Percentiles rank a stretch among this genome's conserved stretches.
phyloP scores from a whole-genome alignment of 2,888 invertebrate species.

The Chymomyza procnemis region DNA sequence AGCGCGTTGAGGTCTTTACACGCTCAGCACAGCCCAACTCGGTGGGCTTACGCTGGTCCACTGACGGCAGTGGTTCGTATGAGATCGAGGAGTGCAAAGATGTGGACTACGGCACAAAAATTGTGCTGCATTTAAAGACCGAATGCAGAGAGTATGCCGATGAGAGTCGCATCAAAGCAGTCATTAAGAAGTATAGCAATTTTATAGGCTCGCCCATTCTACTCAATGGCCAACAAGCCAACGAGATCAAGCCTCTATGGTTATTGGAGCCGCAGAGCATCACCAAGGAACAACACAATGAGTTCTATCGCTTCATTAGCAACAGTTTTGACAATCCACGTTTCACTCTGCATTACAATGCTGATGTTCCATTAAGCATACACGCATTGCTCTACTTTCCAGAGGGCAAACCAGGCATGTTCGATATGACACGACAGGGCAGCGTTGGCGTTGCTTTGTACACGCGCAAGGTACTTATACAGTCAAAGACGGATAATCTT shows the following conservation, averaged over 20 bases:
- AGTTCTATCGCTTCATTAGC: conserved; percentile 94
- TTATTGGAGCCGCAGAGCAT: conserved; percentile 93
- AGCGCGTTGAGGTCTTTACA: conserved; percentile 95
- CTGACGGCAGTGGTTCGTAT: conserved; percentile 94
- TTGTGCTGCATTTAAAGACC: conserved; percentile 91
- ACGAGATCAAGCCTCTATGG: conserved; percentile 96
- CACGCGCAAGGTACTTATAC: conserved; percentile 94
- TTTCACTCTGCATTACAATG: conserved; percentile 93
- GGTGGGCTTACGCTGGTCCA: conserved; percentile 90
- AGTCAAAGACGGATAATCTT: conserved; percentile 92
- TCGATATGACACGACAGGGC: conserved; percentile 92
- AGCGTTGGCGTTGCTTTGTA: conserved; percentile 93
- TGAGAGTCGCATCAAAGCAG: conserved; percentile 88
- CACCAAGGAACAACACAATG: conserved; percentile 90
- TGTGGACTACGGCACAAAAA: conserved; percentile 93
- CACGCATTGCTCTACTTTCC: conserved; percentile 95
- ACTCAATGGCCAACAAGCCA: conserved; percentile 92
- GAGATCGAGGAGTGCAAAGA: conserved; percentile 92
- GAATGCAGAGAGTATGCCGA: conserved; percentile 94
- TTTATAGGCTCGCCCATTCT: conserved; percentile 96
- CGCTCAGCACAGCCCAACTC: conserved; percentile 83
- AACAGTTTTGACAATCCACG: conserved; percentile 92
- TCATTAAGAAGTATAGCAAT: conserved; percentile 97
- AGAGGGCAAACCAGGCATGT: conserved; percentile 93
- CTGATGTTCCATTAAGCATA: conserved; percentile 90